Conservation (phyloP, 1,140 invertebrate species). For the Branchinecta lindahli region DNA sequence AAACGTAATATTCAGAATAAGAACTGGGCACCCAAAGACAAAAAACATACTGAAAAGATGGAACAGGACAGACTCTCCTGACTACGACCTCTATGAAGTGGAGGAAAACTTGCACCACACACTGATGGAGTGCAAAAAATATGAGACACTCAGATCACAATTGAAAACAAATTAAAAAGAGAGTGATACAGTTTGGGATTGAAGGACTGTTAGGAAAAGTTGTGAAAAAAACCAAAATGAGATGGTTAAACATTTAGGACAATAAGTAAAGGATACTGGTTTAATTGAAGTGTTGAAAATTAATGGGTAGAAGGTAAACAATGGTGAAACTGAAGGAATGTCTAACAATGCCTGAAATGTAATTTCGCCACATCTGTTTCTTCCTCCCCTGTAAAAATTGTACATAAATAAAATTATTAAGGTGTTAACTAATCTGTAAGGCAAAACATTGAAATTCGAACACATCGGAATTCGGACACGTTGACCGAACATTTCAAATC, state of each 20-base stretch:
- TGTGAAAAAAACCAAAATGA: slow-evolving; percentile 2
- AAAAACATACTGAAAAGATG: slow-evolving; percentile 6
- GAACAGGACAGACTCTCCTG: neutral
- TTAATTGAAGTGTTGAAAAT: neutral
- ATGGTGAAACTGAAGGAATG: too few species aligned
- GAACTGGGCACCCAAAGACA: slow-evolving; percentile 4
- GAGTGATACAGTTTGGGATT: neutral
- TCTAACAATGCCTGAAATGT: too few species aligned
- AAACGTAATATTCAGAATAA: slow-evolving; percentile 6
- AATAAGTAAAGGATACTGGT: too few species aligned
- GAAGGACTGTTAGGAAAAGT: slow-evolving; percentile 8
- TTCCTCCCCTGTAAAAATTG: too few species aligned
- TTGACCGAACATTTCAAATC: too few species aligned
- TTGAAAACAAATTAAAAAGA: slow-evolving; percentile 2
- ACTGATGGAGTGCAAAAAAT: slow-evolving; percentile 1
- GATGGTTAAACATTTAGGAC: slow-evolving; percentile 9
- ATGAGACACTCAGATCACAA: neutral
- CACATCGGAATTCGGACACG: too few species aligned
- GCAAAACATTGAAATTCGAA: too few species aligned
- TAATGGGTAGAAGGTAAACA: too few species aligned
- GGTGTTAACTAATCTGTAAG: too few species aligned
- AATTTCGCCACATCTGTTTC: too few species aligned
- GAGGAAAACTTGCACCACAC: slow-evolving; percentile 1
- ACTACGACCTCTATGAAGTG: slow-evolving; percentile 4
- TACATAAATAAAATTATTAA: too few species aligned